Percentiles rank a stretch among this genome's conserved stretches.
phyloP scores from a whole-genome alignment of 2,113 vertebrate genomes.

The Macquaria australasica region DNA sequence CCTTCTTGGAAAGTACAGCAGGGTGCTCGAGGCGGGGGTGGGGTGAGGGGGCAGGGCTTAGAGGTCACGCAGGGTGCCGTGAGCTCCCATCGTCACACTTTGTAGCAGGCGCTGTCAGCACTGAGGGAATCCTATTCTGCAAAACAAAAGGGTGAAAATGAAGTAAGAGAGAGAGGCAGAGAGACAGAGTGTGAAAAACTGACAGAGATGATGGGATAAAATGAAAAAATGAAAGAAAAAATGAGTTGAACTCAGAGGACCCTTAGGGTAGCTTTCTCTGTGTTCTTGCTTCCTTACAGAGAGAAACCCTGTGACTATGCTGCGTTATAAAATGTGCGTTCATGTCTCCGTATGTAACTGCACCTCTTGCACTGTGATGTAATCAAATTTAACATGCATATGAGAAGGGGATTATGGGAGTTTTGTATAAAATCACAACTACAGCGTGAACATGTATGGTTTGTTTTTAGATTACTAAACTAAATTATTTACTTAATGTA shows the following conservation, averaged over 20 bases:
- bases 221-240: neutral
- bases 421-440: neutral
- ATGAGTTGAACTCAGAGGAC: neutral
- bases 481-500: too few species aligned
- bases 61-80: slow-evolving; percentile 23
- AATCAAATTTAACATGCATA: neutral
- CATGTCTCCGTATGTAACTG: neutral
- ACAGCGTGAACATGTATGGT: neutral
- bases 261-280: neutral
- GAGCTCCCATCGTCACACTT: slow-evolving; percentile 8
- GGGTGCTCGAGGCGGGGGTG: slow-evolving; percentile 8
- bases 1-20: slow-evolving; percentile 47
- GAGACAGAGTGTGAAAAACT: neutral
- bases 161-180: neutral
- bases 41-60: slow-evolving; percentile 7
- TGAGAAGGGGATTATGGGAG: neutral
- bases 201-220: slow-evolving; percentile 8
- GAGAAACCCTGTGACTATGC: neutral
- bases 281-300: neutral
- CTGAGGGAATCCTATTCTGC: slow-evolving; percentile 4
- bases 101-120: neutral
- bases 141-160: neutral
- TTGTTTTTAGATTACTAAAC: neutral
- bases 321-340: neutral
- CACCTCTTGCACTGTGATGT: neutral